These are phyloP conservation scores for Phymatocera aterrima DNA, from an alignment of 2,888 invertebrate species.

Conservation along the genomic window DNA sequence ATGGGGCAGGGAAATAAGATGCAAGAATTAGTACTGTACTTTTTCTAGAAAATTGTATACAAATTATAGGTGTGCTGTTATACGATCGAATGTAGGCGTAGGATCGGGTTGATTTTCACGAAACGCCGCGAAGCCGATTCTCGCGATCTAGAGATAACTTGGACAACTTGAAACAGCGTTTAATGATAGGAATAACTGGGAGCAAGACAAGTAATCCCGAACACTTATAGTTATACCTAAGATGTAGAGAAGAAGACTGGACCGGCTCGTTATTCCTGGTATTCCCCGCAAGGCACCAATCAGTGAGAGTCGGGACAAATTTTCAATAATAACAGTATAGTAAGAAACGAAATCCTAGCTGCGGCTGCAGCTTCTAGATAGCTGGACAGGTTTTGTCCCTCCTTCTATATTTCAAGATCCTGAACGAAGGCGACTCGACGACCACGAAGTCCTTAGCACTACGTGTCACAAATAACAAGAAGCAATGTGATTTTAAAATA, in stretches of 20 bases:
- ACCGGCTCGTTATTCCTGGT: slow-evolving; percentile 27
- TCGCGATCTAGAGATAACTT: background rate
- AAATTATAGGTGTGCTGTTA: too few relatives aligned
- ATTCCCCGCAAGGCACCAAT: slow-evolving; percentile 37
- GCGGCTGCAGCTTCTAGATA: background rate
- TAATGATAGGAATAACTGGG: slow-evolving; percentile 30
- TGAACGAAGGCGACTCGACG: slow-evolving; percentile 3
- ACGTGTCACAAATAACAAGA: slow-evolving; percentile 35
- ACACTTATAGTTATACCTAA: background rate
- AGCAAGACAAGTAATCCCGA: background rate
- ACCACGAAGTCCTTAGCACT: background rate
- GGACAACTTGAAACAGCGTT: background rate
- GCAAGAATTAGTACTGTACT: too few relatives aligned
- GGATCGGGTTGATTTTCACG: background rate
- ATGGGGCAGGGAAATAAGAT: too few relatives aligned
- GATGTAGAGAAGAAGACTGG: background rate
- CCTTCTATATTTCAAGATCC: slow-evolving; percentile 11
- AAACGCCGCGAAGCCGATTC: background rate
- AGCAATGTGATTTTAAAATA: slow-evolving; percentile 20
- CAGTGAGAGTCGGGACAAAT: slow-evolving; percentile 37
- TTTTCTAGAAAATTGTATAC: too few relatives aligned
- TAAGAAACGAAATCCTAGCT: slow-evolving; percentile 30
- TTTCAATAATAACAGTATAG: slow-evolving; percentile 40
- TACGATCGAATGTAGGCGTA: background rate
- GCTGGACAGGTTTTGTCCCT: slow-evolving; percentile 34